Evolutionary conservation across 2,113 vertebrate genomes (phyloP), one percentile per base, ranked within the genome.

Genomic region (Spheniscus mendiculus): DNA sequence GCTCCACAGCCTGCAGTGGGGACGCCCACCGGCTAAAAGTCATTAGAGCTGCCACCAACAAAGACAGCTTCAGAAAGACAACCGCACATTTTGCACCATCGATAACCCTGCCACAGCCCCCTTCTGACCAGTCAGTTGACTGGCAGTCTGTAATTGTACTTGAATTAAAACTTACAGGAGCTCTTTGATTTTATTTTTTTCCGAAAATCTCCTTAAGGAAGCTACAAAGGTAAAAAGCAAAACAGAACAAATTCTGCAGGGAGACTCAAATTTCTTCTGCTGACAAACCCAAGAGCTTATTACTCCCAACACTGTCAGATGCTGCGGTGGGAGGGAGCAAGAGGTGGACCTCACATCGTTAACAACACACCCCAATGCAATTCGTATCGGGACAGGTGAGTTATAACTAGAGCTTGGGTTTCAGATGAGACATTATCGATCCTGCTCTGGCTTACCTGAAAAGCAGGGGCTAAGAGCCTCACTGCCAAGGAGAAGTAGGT

Each of bases 1-100:
- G 0, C 20, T 66, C 21, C 0, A 0, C 1, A 1, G 15, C 44
- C 56, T 0, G 0, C 1, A 0, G 29, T 21, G 25, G 44, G 10
- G 23, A 38, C 1, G 1, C 26, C 9, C 15, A 50, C 11, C 0
- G 2, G 32, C 9, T 74, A 27, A n/a, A 87, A 62, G 30, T 26
- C 45, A 18, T 52, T 27, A 81, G 13, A 69, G 9, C 38, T 53
- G 22, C 32, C n/a, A 63, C 34, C 55, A 40, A 53, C 11, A 38
- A 18, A 83, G n/a, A 26, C n/a, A 45, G 23, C 19, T 90, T 76
- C 70, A 76, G 34, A 65, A 89, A 86, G 66, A 45, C 12, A 73
- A 2, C 1, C 36, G 36, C 15, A 88, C 13, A 23, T 52, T 62
- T 73, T 83, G 38, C 25, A 73, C 22, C 30, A 85, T 13, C 26